Evolutionary conservation across 2,888 invertebrate species (phyloP).

Genomic region (Labia minor): DNA sequence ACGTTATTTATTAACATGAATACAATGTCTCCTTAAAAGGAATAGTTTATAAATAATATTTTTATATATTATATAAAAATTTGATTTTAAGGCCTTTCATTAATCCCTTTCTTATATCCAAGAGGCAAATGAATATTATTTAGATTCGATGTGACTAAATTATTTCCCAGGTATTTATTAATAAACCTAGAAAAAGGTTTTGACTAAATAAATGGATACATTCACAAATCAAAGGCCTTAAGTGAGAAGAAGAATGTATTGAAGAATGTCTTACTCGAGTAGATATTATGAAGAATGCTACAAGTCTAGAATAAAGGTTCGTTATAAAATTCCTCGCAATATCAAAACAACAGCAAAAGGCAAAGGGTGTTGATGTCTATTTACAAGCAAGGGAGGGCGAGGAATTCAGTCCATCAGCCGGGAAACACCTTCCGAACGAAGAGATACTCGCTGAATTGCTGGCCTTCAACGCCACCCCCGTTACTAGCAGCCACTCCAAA

Average conservation of each 20-base stretch:
- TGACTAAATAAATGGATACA: not conserved
- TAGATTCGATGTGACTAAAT: too few relatives aligned
- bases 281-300: not conserved
- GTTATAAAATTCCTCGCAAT: not conserved
- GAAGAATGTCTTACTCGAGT: not conserved
- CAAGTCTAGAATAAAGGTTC: not conserved
- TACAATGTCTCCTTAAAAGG: too few relatives aligned
- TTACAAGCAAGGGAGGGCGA: not conserved
- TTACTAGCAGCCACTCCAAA: conserved; percentile 72
- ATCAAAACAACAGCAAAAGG: not conserved
- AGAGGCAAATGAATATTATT: too few relatives aligned
- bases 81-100: not conserved
- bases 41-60: not conserved
- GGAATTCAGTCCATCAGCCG: conserved; percentile 23
- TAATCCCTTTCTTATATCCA: too few relatives aligned
- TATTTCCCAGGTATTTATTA: too few relatives aligned
- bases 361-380: not conserved
- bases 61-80: conserved; percentile 2
- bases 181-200: too few relatives aligned
- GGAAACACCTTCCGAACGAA: conserved; percentile 49
- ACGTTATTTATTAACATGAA: not conserved
- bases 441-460: conserved; percentile 81
- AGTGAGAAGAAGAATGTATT: not conserved
- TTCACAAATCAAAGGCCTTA: not conserved
- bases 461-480: conserved; percentile 78